A percentile compares a stretch with the other conserved stretches of the same genome.
Conservation (phyloP, 2,797 vertebrate species). For the Pipistrellus kuhlii region DNA sequence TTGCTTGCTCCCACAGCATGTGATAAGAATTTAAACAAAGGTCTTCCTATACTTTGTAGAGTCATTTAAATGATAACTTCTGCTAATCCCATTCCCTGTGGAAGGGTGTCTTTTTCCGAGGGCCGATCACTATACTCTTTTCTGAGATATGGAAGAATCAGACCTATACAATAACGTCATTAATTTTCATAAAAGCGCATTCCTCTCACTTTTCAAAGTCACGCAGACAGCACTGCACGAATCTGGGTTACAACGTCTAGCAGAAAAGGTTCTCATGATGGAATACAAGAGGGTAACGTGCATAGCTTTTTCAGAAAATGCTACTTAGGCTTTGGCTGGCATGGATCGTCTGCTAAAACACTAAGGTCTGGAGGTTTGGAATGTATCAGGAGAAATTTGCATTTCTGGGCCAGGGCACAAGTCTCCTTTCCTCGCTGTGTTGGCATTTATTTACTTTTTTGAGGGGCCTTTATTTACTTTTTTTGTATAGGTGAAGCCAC, state of each 20-base stretch:
- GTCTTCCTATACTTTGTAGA: not conserved
- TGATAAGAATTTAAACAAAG: constrained; percentile 21
- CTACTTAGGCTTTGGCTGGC: not conserved
- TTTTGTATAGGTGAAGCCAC: not conserved
- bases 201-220: constrained; percentile 50
- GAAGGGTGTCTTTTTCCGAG: too few species aligned
- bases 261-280: not conserved
- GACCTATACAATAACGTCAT: not conserved
- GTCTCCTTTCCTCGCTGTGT: not conserved
- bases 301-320: constrained; percentile 21
- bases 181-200: not conserved
- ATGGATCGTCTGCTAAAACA: not conserved
- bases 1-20: not conserved
- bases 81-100: not conserved
- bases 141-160: not conserved
- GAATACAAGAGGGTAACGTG: not conserved
- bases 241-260: not conserved
- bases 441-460: not conserved
- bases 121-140: not conserved
- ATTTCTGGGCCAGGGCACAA: not conserved
- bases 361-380: not conserved
- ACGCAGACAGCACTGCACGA: not conserved
- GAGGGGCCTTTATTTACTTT: not conserved
- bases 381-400: not conserved
- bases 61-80: not conserved